Percentiles rank a stretch among this genome's conserved stretches.
phyloP scores from a whole-genome alignment of 2,113 vertebrate genomes.

The Esox niger region DNA sequence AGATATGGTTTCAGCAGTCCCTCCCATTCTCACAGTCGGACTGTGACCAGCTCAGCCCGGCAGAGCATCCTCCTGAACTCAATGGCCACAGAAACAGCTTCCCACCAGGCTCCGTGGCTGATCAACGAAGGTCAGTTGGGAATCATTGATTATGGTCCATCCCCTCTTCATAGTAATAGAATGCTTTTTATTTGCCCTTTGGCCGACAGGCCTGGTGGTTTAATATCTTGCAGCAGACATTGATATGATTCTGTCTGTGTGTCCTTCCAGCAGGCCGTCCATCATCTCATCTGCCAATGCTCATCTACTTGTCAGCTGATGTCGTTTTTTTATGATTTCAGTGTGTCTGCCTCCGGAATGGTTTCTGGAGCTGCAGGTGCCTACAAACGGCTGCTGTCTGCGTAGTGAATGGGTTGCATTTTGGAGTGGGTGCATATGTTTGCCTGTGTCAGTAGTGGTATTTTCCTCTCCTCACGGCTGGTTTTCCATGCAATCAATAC shows the following conservation, averaged over 20 bases:
- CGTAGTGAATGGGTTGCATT: background rate
- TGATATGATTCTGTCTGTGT: slow-evolving; percentile 26
- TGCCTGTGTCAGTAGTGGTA: slow-evolving; percentile 24
- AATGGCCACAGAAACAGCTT: slow-evolving; percentile 39
- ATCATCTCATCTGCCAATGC: background rate
- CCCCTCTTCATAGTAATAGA: slow-evolving; percentile 46
- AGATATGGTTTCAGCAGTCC: slow-evolving; percentile 35
- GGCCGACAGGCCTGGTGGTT: slow-evolving; percentile 31
- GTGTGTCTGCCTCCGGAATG: background rate
- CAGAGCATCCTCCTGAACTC: slow-evolving; percentile 6
- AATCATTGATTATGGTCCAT: slow-evolving; percentile 56
- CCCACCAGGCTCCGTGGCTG: slow-evolving; percentile 21
- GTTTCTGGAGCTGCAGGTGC: too few species aligned
- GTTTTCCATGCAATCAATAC: slow-evolving; percentile 67
- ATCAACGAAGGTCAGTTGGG: slow-evolving; percentile 64
- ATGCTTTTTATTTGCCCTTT: slow-evolving; percentile 46
- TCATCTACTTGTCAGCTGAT: background rate
- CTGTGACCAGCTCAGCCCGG: background rate
- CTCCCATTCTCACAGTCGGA: background rate
- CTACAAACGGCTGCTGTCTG: too few species aligned
- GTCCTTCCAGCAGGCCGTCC: slow-evolving; percentile 12
- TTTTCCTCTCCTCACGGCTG: slow-evolving; percentile 49
- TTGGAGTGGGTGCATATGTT: background rate
- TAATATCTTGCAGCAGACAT: slow-evolving; percentile 23
- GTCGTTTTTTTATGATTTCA: background rate